Evolutionary conservation across 2,113 vertebrate genomes (phyloP).

Genomic region (Progne subis): DNA sequence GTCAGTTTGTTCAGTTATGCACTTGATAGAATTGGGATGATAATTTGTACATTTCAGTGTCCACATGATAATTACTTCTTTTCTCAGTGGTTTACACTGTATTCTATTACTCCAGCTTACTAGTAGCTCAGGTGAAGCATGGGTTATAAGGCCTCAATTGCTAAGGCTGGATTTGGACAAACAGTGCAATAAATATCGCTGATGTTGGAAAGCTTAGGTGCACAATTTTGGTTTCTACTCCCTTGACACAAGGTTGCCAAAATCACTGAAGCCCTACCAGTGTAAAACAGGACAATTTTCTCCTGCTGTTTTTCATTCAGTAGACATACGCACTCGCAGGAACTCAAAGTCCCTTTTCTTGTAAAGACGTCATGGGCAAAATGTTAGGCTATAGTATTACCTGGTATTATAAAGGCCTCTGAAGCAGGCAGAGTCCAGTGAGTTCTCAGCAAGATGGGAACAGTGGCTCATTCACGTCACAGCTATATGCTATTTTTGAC

Average conservation of each 20-base stretch:
- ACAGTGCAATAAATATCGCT: not conserved
- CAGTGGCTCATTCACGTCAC: slow-evolving; percentile 37
- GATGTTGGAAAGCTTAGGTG: not conserved
- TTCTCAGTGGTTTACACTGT: not conserved
- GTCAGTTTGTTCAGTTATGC: not conserved
- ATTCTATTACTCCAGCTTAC: not conserved
- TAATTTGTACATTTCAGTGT: not conserved
- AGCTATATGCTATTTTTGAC: slow-evolving; percentile 32
- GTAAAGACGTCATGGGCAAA: slow-evolving; percentile 29
- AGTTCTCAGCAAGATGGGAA: slow-evolving; percentile 47
- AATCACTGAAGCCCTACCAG: not conserved
- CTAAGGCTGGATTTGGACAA: not conserved
- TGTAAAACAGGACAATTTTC: not conserved
- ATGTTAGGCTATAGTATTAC: slow-evolving; percentile 58
- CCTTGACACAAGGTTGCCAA: not conserved
- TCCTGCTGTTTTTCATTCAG: slow-evolving; percentile 4
- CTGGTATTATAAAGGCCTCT: slow-evolving; percentile 7
- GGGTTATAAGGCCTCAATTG: not conserved
- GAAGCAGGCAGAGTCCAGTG: not conserved
- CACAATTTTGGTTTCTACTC: not conserved
- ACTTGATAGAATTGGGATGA: not conserved
- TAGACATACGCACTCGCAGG: not conserved
- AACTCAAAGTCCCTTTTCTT: slow-evolving; percentile 51
- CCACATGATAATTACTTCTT: not conserved
- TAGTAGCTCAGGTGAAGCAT: not conserved